Percentiles rank a stretch among this genome's conserved stretches.
Conservation (phyloP, 2,113 vertebrate genomes). For the Monarcha castaneiventris region DNA sequence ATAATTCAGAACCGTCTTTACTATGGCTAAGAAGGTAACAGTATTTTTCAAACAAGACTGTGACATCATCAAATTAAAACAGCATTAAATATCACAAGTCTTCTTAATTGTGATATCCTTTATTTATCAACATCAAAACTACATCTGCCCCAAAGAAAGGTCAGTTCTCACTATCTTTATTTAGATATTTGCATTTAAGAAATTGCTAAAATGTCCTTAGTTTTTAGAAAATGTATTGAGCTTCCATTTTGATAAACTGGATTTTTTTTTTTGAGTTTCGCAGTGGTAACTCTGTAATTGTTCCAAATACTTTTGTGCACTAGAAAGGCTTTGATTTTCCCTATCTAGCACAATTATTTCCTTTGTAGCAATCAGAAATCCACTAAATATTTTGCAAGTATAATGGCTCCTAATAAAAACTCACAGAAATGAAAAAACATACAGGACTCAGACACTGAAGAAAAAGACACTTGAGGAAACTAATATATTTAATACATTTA, state of each 20-base stretch:
- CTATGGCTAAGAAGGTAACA: neutral
- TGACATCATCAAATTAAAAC: neutral
- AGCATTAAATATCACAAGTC: neutral
- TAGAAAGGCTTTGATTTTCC: conserved; percentile 2
- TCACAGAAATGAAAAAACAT: neutral
- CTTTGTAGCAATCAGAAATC: conserved; percentile 3
- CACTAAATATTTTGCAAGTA: conserved; percentile 17
- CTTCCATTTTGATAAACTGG: neutral
- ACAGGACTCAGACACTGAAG: neutral
- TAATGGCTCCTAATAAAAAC: neutral
- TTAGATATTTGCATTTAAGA: neutral
- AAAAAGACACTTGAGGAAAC: neutral
- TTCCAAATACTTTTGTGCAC: neutral
- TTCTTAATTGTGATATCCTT: neutral
- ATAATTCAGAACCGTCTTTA: neutral
- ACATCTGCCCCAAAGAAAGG: neutral
- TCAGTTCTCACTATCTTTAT: neutral
- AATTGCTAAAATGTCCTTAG: neutral
- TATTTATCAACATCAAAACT: neutral
- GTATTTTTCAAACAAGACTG: neutral
- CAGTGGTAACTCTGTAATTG: neutral
- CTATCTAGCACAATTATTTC: neutral
- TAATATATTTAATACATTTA: neutral
- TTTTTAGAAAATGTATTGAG: neutral
- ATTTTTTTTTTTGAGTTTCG: neutral